Evolutionary conservation across 2,888 invertebrate species (phyloP).

Genomic region (Drosophila prolongata): DNA sequence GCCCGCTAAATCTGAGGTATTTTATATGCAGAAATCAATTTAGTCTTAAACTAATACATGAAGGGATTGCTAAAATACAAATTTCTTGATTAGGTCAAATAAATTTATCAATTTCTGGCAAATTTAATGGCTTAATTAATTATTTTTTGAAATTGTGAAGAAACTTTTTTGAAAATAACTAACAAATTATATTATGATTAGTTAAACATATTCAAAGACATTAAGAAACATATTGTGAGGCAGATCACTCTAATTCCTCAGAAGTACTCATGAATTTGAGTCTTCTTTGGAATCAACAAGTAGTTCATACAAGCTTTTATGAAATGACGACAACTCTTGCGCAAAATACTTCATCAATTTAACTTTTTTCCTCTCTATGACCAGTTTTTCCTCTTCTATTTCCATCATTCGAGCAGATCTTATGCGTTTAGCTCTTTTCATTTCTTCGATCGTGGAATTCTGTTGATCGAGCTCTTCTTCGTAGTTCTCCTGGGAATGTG

Average conservation of each 20-base stretch:
- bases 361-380: slow-evolving; percentile 52
- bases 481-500: slow-evolving; percentile 2
- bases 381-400: slow-evolving; percentile 59
- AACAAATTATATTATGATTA: neutral
- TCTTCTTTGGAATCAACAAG: neutral
- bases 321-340: slow-evolving; percentile 4
- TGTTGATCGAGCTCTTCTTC: slow-evolving; percentile 22
- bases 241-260: neutral
- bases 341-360: slow-evolving; percentile 5
- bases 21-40: neutral
- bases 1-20: neutral
- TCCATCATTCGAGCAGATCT: slow-evolving; percentile 31
- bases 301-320: neutral
- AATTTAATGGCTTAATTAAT: neutral
- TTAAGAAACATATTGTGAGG: neutral
- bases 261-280: neutral
- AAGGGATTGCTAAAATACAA: neutral
- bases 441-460: neutral
- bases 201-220: neutral
- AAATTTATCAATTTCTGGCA: neutral
- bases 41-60: neutral
- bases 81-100: neutral
- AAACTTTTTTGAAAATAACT: neutral
- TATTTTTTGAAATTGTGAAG: neutral
- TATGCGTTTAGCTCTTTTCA: neutral